Evolutionary conservation across 1,140 invertebrate species (phyloP), one percentile per base, ranked within the genome.

Genomic region (Samia ricini): DNA sequence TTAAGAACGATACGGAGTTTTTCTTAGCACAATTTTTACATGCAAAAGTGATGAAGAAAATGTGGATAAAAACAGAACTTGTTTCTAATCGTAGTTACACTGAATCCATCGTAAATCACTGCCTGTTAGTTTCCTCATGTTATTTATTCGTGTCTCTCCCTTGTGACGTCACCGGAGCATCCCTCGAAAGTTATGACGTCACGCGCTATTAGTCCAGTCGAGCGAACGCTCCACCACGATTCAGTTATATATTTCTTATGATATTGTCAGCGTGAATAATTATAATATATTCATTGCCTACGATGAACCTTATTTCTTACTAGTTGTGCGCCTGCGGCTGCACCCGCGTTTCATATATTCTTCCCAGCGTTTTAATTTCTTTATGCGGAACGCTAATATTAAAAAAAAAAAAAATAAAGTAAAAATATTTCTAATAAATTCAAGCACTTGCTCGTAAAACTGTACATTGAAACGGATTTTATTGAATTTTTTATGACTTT

Each of bases 151-250:
- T 42, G 33, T 52, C 15, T 23, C 15, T 23, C 10, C 51, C 51
- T 10, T 6, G 55, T 65, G 64, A 67, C 64, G 66, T 68, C 61
- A 68, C 42, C 15, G 49, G 60, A 59, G 66, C 63, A 60, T 72
- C 63, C 56, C 56, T 48, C 60, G 36, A 69, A 80, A 81, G 80
- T 81, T 84, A 84, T 74, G 81, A 80, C 81, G 77, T 79, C 79
- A 84, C 71, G 71, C 64, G 54, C 71, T 76, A 78, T 78, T 73
- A 74, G 71, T 59, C 21, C 42, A 26, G 29, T 33, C 56, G 23
- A 50, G 64, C 64, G 63, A 52, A 24, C 18, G 8, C 29, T 29
- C 26, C 22, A 2, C 22, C 52, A 23, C 8, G n/a, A 15, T 15
- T 15, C 33, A 42, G 33, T 42, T 15, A 15, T 42, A 42, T 42